phyloP scores from a whole-genome alignment of 2,797 vertebrate genomes.

The Myiothlypis coronata region DNA sequence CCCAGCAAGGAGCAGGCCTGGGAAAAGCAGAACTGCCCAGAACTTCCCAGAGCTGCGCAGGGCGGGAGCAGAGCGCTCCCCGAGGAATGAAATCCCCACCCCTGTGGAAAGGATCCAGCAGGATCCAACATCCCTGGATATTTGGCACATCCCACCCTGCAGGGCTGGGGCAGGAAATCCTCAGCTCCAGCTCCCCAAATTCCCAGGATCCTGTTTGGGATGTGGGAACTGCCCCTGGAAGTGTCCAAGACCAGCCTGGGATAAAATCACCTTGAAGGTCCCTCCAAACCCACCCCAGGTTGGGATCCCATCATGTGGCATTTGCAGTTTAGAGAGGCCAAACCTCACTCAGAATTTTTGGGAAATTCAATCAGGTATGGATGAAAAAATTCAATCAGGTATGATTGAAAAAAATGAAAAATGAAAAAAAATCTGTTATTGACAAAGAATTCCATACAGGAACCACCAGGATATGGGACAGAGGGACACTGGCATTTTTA shows the following conservation, averaged over 20 bases:
- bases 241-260: background rate
- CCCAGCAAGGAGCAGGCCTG: slow-evolving; percentile 68
- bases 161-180: background rate
- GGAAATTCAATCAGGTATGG: fast-evolving
- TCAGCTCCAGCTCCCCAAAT: fast-evolving
- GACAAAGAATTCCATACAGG: background rate
- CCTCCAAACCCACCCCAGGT: background rate
- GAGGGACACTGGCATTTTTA: fast-evolving
- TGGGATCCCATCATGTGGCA: fast-evolving
- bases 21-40: slow-evolving; percentile 72
- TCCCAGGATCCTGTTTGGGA: fast-evolving
- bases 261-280: background rate
- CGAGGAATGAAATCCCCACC: slow-evolving; percentile 12
- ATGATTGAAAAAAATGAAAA: background rate
- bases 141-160: background rate
- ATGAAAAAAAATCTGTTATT: background rate
- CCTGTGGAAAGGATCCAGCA: background rate
- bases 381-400: background rate
- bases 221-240: background rate
- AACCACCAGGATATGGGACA: fast-evolving
- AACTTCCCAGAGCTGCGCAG: slow-evolving; percentile 65
- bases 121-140: background rate
- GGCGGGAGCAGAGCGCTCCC: slow-evolving; percentile 51
- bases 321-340: background rate
- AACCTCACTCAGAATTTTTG: fast-evolving